A percentile compares a stretch with the other conserved stretches of the same genome.
phyloP scores from a whole-genome alignment of 1,140 invertebrate genomes.

The Philopotamus ludificatus region DNA sequence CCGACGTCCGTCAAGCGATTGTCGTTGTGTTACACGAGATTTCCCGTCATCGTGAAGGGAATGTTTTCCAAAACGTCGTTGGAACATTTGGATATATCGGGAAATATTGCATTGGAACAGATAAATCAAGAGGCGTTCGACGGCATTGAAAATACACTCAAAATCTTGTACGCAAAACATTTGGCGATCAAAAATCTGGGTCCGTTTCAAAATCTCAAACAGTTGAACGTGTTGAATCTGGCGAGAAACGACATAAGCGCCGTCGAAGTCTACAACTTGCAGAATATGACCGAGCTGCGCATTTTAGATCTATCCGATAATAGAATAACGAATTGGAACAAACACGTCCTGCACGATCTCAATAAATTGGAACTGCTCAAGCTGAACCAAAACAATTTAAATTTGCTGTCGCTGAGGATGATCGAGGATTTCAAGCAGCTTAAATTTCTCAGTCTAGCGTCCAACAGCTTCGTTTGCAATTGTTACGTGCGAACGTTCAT shows the following conservation, averaged over 20 bases:
- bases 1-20: constrained; percentile 49
- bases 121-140: constrained; percentile 45
- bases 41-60: constrained; percentile 45
- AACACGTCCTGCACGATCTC: constrained; percentile 47
- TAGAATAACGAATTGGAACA: constrained; percentile 55
- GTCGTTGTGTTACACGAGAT: constrained; percentile 54
- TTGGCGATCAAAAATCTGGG: constrained; percentile 48
- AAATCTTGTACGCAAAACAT: constrained; percentile 53
- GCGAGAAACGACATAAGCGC: constrained; percentile 51
- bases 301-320: constrained; percentile 56
- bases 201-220: constrained; percentile 46
- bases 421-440: constrained; percentile 49
- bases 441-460: constrained; percentile 49
- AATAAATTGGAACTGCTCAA: constrained; percentile 49
- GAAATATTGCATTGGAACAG: constrained; percentile 49
- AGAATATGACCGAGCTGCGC: constrained; percentile 48
- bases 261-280: constrained; percentile 42
- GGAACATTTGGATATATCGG: constrained; percentile 55
- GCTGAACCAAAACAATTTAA: constrained; percentile 56
- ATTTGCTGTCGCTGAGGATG: constrained; percentile 54
- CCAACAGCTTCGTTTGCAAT: constrained; percentile 58
- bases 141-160: constrained; percentile 49
- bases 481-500: constrained; percentile 53
- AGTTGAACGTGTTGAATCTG: constrained; percentile 51
- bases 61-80: constrained; percentile 51